Conservation (phyloP, 2,113 vertebrate species). For the Labrus mixtus region DNA sequence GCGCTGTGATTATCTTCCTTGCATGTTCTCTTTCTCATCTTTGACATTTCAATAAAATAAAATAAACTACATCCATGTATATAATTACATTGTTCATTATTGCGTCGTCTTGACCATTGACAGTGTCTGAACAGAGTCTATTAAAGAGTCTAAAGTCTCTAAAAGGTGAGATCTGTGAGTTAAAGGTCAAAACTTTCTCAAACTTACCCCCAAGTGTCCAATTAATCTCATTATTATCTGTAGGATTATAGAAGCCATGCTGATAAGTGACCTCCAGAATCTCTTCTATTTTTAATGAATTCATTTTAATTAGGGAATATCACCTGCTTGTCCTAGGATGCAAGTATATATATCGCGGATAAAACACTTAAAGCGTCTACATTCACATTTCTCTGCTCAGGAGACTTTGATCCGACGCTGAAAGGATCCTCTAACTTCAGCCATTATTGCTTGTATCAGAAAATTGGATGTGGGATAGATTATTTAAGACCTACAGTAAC, state of each 20-base stretch:
- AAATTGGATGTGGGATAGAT: constrained; percentile 58
- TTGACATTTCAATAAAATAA: constrained; percentile 14
- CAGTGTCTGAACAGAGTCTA: background rate
- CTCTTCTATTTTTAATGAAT: background rate
- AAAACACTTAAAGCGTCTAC: constrained; percentile 14
- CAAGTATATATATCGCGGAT: background rate
- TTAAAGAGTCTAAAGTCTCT: too few relatives aligned
- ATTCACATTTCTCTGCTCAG: constrained; percentile 16
- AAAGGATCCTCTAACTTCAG: constrained; percentile 45
- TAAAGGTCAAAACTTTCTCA: constrained; percentile 5
- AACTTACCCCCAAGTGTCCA: background rate
- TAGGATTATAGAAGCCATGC: background rate
- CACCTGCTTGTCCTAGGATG: background rate
- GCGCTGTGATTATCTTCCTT: background rate
- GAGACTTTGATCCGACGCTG: constrained; percentile 21
- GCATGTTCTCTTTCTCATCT: background rate
- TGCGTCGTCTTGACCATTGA: background rate
- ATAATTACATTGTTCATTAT: constrained; percentile 1
- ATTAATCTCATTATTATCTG: background rate
- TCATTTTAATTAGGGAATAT: background rate
- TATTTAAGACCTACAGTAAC: constrained; percentile 52
- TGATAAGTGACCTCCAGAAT: background rate
- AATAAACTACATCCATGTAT: background rate
- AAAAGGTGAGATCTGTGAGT: constrained; percentile 21
- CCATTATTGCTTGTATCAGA: constrained; percentile 63